A percentile compares a stretch with the other conserved stretches of the same genome.
Evolutionary conservation across 1,140 invertebrate genomes (phyloP).

Genomic region (Drosophila tropicalis): DNA sequence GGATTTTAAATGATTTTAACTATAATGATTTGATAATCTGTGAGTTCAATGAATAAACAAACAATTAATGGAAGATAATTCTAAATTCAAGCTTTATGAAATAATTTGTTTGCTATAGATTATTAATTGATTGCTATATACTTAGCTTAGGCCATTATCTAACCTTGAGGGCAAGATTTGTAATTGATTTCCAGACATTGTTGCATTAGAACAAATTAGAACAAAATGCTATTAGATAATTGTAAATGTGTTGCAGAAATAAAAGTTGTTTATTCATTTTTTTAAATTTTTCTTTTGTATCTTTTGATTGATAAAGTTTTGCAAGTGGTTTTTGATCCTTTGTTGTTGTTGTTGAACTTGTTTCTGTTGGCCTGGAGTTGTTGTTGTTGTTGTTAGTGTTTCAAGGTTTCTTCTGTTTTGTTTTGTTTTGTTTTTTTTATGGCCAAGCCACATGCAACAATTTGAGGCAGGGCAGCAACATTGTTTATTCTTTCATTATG

Average conservation of each 20-base stretch:
- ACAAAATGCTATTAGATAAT: conserved; percentile 78
- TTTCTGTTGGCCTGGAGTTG: conserved; percentile 1
- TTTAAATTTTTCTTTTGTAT: no score
- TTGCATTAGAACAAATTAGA: no score
- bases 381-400: conserved; percentile 3
- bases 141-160: no score
- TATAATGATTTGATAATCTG: no score
- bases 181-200: conserved; percentile 18
- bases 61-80: no score
- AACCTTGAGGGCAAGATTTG: conserved; percentile 1
- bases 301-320: conserved; percentile 22
- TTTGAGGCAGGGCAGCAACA: conserved; percentile 48
- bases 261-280: background rate
- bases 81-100: no score
- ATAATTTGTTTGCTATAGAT: no score
- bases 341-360: conserved; percentile 10
- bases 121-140: no score
- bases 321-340: conserved; percentile 31
- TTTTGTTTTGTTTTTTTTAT: conserved; percentile 29
- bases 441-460: conserved; percentile 62
- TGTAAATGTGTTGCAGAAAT: conserved; percentile 50
- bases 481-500: conserved; percentile 28
- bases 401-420: conserved; percentile 19
- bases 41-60: no score
- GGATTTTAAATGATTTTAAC: no score